Evolutionary conservation across 1,140 invertebrate species (phyloP).

Genomic region (Zaprionus kolodkinae): DNA sequence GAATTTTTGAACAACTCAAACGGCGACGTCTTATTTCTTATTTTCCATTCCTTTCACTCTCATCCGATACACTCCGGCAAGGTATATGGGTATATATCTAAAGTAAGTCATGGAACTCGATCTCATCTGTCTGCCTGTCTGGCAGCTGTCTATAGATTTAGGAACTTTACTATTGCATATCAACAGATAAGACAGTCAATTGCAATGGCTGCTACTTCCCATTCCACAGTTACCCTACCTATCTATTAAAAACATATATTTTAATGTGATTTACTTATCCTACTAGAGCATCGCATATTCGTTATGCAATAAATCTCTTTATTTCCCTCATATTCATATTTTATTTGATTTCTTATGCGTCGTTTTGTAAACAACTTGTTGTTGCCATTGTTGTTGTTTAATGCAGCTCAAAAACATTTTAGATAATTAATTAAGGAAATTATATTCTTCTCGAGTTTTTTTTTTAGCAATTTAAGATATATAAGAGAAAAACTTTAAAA

Average conservation of each 20-base stretch:
- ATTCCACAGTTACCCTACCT: background rate
- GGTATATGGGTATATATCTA: background rate
- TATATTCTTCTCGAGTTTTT: slow-evolving; percentile 15
- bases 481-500: background rate
- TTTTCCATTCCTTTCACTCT: slow-evolving; percentile 23
- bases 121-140: background rate
- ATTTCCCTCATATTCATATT: slow-evolving; percentile 8
- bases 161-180: background rate
- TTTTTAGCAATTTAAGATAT: background rate
- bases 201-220: background rate
- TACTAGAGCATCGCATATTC: background rate
- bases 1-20: slow-evolving; percentile 79
- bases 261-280: too few relatives aligned
- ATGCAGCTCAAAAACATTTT: slow-evolving; percentile 63
- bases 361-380: slow-evolving; percentile 62
- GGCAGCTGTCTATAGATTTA: background rate
- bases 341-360: slow-evolving; percentile 14
- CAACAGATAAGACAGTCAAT: background rate
- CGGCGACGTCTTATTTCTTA: slow-evolving; percentile 57
- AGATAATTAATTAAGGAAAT: slow-evolving; percentile 67
- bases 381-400: slow-evolving; percentile 36
- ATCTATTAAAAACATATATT: background rate
- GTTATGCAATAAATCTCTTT: background rate
- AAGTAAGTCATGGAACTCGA: background rate
- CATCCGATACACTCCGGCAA: background rate